Conservation (phyloP, 2,797 vertebrate species). For the Aldrovandia affinis region DNA sequence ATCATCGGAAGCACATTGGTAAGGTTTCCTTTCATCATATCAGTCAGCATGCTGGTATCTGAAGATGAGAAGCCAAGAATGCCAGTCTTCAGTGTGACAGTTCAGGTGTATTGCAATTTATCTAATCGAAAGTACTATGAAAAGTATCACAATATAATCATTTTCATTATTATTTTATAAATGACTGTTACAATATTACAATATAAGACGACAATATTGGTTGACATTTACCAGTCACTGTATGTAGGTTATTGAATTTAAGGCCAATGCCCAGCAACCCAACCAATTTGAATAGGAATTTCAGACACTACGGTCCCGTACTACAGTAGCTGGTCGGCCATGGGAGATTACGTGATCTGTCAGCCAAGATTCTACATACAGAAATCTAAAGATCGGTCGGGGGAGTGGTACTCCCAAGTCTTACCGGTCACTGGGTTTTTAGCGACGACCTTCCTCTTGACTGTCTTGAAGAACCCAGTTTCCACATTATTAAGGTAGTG, state of each 20-base stretch:
- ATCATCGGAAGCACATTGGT: constrained; percentile 86
- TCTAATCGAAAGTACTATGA: not conserved
- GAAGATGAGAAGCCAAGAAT: constrained; percentile 10
- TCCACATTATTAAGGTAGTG: constrained; percentile 81
- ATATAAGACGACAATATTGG: no score
- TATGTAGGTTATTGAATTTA: not conserved
- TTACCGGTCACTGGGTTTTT: constrained; percentile 84
- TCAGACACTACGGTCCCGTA: no score
- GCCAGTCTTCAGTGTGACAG: not conserved
- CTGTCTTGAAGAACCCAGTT: constrained; percentile 82
- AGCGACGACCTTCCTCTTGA: constrained; percentile 80
- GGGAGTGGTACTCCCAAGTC: not conserved
- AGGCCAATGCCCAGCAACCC: not conserved
- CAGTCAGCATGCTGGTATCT: constrained; percentile 83
- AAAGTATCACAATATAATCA: not conserved
- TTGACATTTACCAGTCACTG: no score
- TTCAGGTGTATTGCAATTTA: not conserved
- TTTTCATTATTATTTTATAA: not conserved
- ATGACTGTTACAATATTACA: no score
- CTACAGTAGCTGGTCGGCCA: not conserved
- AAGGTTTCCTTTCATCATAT: constrained; percentile 88
- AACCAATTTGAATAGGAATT: no score
- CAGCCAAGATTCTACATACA: not conserved
- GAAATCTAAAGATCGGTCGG: not conserved
- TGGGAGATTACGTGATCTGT: not conserved